These are phyloP conservation scores for Scomber japonicus DNA, from an alignment of 2,113 vertebrate species.

Conservation along the genomic window DNA sequence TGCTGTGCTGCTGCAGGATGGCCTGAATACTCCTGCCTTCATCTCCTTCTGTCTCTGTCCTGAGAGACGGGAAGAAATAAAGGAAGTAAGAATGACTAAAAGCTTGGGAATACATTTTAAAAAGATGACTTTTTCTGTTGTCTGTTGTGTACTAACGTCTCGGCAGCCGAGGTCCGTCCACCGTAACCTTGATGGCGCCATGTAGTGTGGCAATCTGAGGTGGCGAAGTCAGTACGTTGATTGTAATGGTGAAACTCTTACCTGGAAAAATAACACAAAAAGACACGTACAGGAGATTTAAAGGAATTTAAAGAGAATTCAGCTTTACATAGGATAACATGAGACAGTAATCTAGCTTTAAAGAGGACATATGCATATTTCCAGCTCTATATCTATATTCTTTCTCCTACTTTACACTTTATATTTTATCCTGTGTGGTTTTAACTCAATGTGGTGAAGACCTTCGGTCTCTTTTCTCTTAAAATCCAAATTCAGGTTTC, in stretches of 20 bases:
- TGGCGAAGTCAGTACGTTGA: constrained; percentile 77
- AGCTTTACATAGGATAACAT: too few species aligned
- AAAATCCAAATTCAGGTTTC: too few species aligned
- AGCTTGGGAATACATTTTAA: background rate
- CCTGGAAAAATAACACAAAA: constrained; percentile 39
- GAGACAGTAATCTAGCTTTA: too few species aligned
- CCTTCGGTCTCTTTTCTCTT: too few species aligned
- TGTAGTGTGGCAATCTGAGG: constrained; percentile 76
- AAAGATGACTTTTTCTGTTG: background rate
- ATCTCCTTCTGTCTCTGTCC: constrained; percentile 77
- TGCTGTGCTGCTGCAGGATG: constrained; percentile 19
- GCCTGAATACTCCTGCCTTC: constrained; percentile 52
- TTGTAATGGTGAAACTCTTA: constrained; percentile 75
- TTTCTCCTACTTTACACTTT: too few species aligned
- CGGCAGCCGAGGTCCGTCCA: constrained; percentile 78
- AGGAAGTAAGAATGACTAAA: background rate
- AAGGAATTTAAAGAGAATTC: background rate
- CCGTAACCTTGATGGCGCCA: constrained; percentile 76
- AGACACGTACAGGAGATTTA: background rate
- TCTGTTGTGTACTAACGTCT: constrained; percentile 63
- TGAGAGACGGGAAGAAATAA: constrained; percentile 21
- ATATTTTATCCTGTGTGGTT: too few species aligned
- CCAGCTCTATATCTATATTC: too few species aligned
- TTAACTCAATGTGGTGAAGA: too few species aligned
- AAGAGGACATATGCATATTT: too few species aligned